Conservation (phyloP, 2,888 invertebrate species). For the Tortrix viridana region DNA sequence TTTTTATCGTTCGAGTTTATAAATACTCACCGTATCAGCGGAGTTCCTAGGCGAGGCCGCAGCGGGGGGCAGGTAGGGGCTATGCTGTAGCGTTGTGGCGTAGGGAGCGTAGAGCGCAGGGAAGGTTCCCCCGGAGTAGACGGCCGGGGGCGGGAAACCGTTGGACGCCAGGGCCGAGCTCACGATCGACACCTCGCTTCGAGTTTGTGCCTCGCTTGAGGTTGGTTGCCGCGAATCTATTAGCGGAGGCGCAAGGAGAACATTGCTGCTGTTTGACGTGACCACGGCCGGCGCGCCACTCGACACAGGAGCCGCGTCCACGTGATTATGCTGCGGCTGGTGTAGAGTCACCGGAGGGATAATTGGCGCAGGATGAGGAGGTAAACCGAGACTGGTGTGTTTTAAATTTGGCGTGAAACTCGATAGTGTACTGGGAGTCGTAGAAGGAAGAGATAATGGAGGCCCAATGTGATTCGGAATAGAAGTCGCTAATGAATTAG, state of each 20-base stretch:
- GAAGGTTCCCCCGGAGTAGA: constrained; percentile 85
- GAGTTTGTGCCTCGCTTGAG: constrained; percentile 72
- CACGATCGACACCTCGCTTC: constrained; percentile 79
- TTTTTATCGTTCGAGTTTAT: too few relatives aligned
- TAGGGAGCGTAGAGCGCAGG: constrained; percentile 92
- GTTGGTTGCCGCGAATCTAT: constrained; percentile 72
- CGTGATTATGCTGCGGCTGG: constrained; percentile 55
- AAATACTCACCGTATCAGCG: constrained; percentile 76
- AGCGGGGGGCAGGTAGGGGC: constrained; percentile 88
- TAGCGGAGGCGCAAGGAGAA: constrained; percentile 65
- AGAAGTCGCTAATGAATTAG: constrained; percentile 59
- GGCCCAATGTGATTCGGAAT: constrained; percentile 64
- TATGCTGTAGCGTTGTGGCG: constrained; percentile 88
- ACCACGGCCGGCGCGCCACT: constrained; percentile 57
- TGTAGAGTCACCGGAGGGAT: constrained; percentile 60
- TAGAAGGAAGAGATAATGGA: constrained; percentile 57
- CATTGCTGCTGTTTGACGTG: constrained; percentile 66
- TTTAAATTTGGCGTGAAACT: constrained; percentile 68
- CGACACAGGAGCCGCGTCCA: constrained; percentile 57
- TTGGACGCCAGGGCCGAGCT: constrained; percentile 88
- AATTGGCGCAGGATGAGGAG: constrained; percentile 55
- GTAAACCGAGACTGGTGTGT: constrained; percentile 63
- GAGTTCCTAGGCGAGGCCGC: constrained; percentile 86
- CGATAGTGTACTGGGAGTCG: constrained; percentile 63
- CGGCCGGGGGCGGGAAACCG: constrained; percentile 87